phyloP scores from a whole-genome alignment of 2,888 invertebrate species.

The Megaustenia siamemsis region DNA sequence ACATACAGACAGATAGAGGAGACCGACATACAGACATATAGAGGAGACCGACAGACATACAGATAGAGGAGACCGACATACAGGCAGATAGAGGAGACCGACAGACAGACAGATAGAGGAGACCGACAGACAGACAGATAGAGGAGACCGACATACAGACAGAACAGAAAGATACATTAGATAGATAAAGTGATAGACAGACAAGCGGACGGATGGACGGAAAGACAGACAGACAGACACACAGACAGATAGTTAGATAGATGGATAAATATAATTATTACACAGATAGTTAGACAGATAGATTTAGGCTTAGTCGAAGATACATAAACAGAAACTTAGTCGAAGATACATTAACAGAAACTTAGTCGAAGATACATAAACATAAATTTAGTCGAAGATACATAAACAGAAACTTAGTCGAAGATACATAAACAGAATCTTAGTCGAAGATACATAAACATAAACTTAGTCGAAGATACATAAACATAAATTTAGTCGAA shows the following conservation, averaged over 20 bases:
- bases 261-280: background rate
- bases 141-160: background rate
- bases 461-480: no score
- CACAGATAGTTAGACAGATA: background rate
- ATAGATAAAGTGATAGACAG: background rate
- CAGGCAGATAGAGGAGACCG: background rate
- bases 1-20: background rate
- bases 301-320: no score
- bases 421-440: no score
- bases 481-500: no score
- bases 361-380: no score
- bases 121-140: no score
- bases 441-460: no score
- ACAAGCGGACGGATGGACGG: background rate
- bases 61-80: background rate
- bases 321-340: no score
- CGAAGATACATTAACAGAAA: no score
- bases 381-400: no score
- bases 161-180: background rate
- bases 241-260: background rate
- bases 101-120: background rate
- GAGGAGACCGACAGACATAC: no score
- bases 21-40: background rate
- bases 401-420: no score
- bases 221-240: background rate